phyloP scores from a whole-genome alignment of 2,113 vertebrate species.

The Grallaria varia region DNA sequence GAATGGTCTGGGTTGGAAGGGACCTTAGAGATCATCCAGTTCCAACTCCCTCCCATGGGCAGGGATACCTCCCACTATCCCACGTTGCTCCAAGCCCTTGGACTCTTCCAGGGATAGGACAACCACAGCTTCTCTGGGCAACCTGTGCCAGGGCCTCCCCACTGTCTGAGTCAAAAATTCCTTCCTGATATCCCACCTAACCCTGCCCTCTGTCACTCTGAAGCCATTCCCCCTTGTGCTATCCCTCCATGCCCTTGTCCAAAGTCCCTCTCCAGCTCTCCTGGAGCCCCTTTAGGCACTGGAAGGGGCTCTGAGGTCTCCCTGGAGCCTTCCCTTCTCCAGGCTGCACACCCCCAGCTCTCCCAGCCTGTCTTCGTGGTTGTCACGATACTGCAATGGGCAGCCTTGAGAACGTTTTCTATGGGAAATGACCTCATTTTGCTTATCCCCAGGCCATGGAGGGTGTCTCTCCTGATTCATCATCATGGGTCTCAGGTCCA shows the following conservation, averaged over 20 bases:
- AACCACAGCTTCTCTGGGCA: background rate
- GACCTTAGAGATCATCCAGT: background rate
- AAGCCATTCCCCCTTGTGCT: background rate
- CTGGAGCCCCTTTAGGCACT: background rate
- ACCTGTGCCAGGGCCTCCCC: background rate
- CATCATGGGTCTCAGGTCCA: accelerated
- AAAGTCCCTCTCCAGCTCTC: background rate
- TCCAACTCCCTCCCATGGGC: background rate
- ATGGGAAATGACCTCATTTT: background rate
- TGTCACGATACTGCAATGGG: background rate
- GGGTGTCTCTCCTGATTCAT: background rate
- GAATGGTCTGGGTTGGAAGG: background rate
- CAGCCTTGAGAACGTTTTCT: too few relatives aligned
- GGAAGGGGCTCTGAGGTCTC: accelerated
- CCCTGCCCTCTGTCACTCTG: background rate
- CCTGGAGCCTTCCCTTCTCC: accelerated
- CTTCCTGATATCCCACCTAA: background rate
- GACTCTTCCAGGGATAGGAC: background rate
- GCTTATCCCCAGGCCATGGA: background rate
- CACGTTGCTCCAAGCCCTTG: background rate
- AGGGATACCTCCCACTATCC: accelerated
- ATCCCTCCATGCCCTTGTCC: background rate
- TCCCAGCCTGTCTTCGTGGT: background rate
- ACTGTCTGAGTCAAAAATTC: background rate
- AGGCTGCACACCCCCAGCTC: background rate